phyloP scores from a whole-genome alignment of 2,113 vertebrate genomes.

The Neotoma lepida region DNA sequence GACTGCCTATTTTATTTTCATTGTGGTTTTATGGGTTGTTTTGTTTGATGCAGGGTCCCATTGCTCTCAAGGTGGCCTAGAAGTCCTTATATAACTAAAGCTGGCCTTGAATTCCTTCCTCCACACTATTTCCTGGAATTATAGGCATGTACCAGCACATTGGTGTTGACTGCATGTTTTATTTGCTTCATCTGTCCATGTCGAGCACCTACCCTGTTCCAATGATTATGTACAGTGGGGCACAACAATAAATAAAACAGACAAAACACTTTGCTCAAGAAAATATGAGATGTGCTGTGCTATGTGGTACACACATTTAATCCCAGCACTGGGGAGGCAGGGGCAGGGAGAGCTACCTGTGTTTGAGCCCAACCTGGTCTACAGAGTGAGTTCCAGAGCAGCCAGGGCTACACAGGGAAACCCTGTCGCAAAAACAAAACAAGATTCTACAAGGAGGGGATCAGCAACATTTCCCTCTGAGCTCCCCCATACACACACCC shows the following conservation, averaged over 20 bases:
- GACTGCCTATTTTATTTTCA: slow-evolving; percentile 1
- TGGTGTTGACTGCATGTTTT: neutral
- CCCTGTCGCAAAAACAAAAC: neutral
- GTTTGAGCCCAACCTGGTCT: too few species aligned
- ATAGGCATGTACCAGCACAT: neutral
- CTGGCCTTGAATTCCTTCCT: neutral
- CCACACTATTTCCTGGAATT: neutral
- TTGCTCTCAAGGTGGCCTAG: neutral
- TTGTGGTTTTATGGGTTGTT: neutral
- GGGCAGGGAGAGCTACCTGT: too few species aligned
- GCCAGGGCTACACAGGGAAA: neutral
- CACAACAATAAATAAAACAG: neutral
- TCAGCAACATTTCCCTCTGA: neutral
- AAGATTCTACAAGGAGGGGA: neutral
- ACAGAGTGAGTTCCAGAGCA: too few species aligned
- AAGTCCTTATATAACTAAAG: neutral
- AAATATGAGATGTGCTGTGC: neutral
- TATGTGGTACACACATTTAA: too few species aligned
- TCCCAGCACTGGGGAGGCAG: too few species aligned
- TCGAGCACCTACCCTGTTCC: slow-evolving; percentile 2
- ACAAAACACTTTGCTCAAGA: neutral
- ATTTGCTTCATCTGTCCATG: neutral
- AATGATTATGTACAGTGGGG: neutral
- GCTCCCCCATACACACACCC: too few species aligned
- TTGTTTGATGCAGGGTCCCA: neutral